These are phyloP conservation scores for Microctonus brassicae DNA, from an alignment of 2,888 invertebrate genomes.

Conservation along the genomic window DNA sequence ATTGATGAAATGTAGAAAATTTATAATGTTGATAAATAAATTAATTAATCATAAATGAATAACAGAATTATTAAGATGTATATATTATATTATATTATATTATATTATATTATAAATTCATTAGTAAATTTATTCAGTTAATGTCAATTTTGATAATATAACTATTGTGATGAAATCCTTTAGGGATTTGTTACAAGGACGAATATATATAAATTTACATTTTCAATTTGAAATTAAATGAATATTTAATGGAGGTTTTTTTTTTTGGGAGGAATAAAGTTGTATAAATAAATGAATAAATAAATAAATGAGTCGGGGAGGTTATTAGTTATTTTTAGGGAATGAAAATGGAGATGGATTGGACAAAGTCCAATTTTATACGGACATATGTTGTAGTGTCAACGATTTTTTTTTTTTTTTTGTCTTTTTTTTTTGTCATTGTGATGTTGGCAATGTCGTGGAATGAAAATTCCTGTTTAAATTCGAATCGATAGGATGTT, in stretches of 20 bases:
- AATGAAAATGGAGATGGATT: no score
- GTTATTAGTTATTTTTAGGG: no score
- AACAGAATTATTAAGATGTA: not conserved
- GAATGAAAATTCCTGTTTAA: slow-evolving; percentile 28
- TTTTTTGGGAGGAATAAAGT: no score
- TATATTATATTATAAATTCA: not conserved
- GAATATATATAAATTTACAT: no score
- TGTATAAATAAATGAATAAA: no score
- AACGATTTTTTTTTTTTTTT: no score
- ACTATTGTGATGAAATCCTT: no score
- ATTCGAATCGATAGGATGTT: slow-evolving; percentile 18
- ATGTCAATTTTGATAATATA: not conserved
- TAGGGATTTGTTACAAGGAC: no score
- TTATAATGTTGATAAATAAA: not conserved
- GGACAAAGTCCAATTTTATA: slow-evolving; percentile 28
- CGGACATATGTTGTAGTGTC: slow-evolving; percentile 29
- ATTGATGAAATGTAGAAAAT: not conserved
- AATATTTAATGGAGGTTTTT: no score
- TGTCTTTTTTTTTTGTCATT: not conserved
- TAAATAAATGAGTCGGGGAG: no score
- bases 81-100: no score
- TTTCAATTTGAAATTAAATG: no score
- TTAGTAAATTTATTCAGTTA: not conserved
- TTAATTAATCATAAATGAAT: not conserved
- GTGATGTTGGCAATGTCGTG: not conserved